Base-by-base conservation (phyloP, 2,888 invertebrate genomes). In the Thyatira batis region DNA sequence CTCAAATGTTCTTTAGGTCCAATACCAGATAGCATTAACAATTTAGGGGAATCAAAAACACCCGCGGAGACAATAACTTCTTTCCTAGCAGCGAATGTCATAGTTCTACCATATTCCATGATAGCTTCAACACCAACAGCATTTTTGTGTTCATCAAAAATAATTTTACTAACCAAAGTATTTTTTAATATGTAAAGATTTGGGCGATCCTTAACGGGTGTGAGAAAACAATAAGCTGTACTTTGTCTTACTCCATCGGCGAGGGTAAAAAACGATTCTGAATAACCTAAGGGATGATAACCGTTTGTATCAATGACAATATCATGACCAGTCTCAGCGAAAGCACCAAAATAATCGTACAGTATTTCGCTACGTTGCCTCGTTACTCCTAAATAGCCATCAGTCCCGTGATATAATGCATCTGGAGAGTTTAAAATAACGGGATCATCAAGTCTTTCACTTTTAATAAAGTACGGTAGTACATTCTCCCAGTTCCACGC, bases 61-160 rank as follows among this genome's bases (percentile, higher is more conserved):
- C 85, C 85, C 13, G 78, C 82, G 10, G 81, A 82, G 9, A 84
- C 27, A 45, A 85, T 76, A 0, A 82, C 66, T 64, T 82, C 83
- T 55, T 68, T 79, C 0, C 10, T 61, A 20, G 78, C 69, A 17
- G 46, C 59, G 1, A 80, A n/a, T 55, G 33, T 21, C 13, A 54
- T 49, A 13, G 62, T 53, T 53, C 55, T 27, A 17, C 63, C 56
- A 49, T 56, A 49, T 6, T 56, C 10, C 39, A 67, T 20, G 27
- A 63, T 64, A 0, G 76, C 57, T 65, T 75, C 71, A 1, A 84
- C 75, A 8, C 79, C 84, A 1, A 62, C 44, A 1, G 78, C 78
- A 30, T 48, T 68, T 9, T 39, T 39, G 39, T 71, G 67, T 10
- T 64, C 50, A 28, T 64, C 51, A 10, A 82, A 58, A 13, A 76